Evolutionary conservation across 2,888 invertebrate genomes (phyloP), one percentile per base, ranked within the genome.

Genomic region (Pocota personata): DNA sequence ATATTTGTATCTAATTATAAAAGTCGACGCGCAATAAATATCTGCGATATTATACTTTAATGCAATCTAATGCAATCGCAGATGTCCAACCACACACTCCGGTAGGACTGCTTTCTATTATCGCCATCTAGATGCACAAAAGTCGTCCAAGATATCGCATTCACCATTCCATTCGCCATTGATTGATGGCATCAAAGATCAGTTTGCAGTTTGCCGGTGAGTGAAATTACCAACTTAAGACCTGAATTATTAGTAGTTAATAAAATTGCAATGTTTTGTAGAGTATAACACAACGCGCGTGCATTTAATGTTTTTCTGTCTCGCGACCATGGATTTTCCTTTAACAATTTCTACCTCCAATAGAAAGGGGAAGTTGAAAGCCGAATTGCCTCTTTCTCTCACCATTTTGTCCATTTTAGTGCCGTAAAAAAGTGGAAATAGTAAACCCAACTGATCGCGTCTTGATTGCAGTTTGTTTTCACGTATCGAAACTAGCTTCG

Each of bases 81-180:
- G 69, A 69, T 69, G 57, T 57, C 43, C 43, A 57, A 55, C 43
- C 55, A 57, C 57, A 43, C 55, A 43, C 43, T 60, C 76, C 52
- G 14, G 60, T 69, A 77, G 77, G 50, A 69, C 60, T 50, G 69
- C 77, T 77, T 77, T 77, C 77, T 77, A 77, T 55, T 69, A 77
- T 57, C 75, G n/a, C 46, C 67, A 57, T 67, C 60, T 50, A 72
- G 58, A 46, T 48, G 32, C 32, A 27, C 35, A 14, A 12, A 57
- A 52, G 62, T 37, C 62, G 46, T 52, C 73, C 16, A 62, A 40
- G n/a, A n/a, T n/a, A n/a, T n/a, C 55, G 27, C 37, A 69, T 8
- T n/a, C 50, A 50, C n/a, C 50, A n/a, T 12, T 50, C 37, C 55
- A 12, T 35, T 71, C n/a, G 24, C 57, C 24, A 69, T 43, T 78